Evolutionary conservation across 2,797 vertebrate genomes (phyloP).

Genomic region (Danio aesculapii): DNA sequence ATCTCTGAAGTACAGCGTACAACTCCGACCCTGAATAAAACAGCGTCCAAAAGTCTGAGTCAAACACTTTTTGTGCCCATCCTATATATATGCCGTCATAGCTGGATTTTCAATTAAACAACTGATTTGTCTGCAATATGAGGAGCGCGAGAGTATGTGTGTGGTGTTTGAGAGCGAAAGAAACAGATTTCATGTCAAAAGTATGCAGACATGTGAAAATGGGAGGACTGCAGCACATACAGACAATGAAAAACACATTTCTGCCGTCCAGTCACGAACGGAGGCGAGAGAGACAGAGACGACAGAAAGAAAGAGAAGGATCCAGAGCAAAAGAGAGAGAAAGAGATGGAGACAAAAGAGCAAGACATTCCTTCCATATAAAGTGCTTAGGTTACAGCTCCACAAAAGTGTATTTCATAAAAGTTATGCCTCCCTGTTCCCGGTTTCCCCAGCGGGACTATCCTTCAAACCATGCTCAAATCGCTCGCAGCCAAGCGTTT

Average conservation of each 20-base stretch:
- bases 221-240: constrained; percentile 26
- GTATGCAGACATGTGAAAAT: constrained; percentile 55
- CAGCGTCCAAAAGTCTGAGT: constrained; percentile 8
- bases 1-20: constrained; percentile 42
- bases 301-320: constrained; percentile 2
- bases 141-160: constrained; percentile 13
- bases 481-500: constrained; percentile 24
- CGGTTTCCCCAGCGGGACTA: constrained; percentile 49
- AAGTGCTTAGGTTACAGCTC: constrained; percentile 63
- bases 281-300: not conserved
- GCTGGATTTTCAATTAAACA: constrained; percentile 52
- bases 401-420: constrained; percentile 62
- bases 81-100: constrained; percentile 35
- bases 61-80: constrained; percentile 10
- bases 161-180: not conserved
- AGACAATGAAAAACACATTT: constrained; percentile 61
- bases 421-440: constrained; percentile 65
- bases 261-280: constrained; percentile 40
- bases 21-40: constrained; percentile 31
- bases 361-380: constrained; percentile 71
- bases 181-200: constrained; percentile 59
- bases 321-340: constrained; percentile 6
- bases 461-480: constrained; percentile 60
- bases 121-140: constrained; percentile 53
- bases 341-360: constrained; percentile 27